Percentiles rank a stretch among this genome's conserved stretches.
phyloP scores from a whole-genome alignment of 92 coral and sea anemone genomes.

The Meandrina meandrites region DNA sequence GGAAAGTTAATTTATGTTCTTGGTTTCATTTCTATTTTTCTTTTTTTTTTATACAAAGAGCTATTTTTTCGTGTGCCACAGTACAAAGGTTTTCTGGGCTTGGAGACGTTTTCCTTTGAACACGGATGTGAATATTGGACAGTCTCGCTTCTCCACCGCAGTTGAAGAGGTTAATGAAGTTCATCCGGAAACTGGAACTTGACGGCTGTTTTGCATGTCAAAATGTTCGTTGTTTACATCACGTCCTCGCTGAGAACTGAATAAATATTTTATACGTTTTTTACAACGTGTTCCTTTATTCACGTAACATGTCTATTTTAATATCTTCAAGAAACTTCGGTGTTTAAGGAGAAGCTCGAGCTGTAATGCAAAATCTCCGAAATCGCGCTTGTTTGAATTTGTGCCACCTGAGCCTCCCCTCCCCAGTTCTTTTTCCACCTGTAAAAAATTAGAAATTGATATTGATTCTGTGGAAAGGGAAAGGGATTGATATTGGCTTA shows the following conservation, averaged over 20 bases:
- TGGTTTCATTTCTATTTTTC: no score
- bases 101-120: no score
- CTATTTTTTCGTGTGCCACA: no score
- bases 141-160: background rate
- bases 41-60: no score
- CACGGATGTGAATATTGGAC: background rate
- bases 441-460: background rate
- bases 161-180: background rate
- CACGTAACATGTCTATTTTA: background rate
- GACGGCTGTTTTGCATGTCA: conserved; percentile 9
- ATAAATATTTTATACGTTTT: conserved; percentile 21
- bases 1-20: no score
- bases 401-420: background rate
- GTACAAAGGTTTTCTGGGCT: no score
- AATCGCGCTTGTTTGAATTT: background rate
- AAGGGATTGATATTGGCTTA: background rate
- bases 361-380: background rate
- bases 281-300: background rate
- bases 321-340: background rate
- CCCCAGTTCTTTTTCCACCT: background rate
- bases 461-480: background rate
- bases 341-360: background rate
- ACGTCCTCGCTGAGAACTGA: background rate
- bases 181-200: background rate
- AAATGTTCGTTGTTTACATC: conserved; percentile 29